Evolutionary conservation across 1,140 invertebrate species (phyloP), one percentile per base, ranked within the genome.

Genomic region (Stegodyphus dumicola): DNA sequence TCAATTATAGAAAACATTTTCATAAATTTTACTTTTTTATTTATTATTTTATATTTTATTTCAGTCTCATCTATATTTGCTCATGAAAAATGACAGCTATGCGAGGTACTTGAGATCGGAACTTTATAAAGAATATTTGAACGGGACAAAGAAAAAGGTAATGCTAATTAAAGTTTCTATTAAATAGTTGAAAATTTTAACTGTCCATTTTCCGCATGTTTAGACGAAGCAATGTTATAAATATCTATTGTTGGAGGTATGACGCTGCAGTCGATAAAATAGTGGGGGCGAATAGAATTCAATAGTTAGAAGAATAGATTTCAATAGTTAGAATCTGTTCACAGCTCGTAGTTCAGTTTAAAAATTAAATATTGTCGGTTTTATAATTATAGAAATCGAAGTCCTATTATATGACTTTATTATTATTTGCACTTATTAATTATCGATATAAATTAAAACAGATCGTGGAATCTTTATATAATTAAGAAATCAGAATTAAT

Each of bases 21-120:
- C 33, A 33, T 33, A 33, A 33, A 33, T 33, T n/a, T n/a, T 1
- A 33, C 33, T 33, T 33, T 33, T 33, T 33, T 3, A 33, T 33
- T 33, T 33, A 33, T 33, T 33, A 1, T 33, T 33, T 33, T 33
- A 33, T 33, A 1, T 33, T 33, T 33, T 33, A 10, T 65, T 80
- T 18, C n/a, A 86, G 85, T 69, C 98, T 7, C 98, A 99, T 91
- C 98, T 99, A 53, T 99, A 99, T 91, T 97, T 99, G 90, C 92
- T 99, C 86, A 99, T 99, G 98, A 99, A 99, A 90, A 98, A 96
- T 89, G 98, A 99, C 91, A 98, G 96, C 89, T 99, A 99, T 90
- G 98, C 97, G 66, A 93, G 98, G 87, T 99, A 99, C 91, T 92
- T 99, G 77, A 94, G 98, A 77, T 99, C 98, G 4, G 98, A 99